phyloP scores from a whole-genome alignment of 2,797 vertebrate genomes.

The Lemur catta region DNA sequence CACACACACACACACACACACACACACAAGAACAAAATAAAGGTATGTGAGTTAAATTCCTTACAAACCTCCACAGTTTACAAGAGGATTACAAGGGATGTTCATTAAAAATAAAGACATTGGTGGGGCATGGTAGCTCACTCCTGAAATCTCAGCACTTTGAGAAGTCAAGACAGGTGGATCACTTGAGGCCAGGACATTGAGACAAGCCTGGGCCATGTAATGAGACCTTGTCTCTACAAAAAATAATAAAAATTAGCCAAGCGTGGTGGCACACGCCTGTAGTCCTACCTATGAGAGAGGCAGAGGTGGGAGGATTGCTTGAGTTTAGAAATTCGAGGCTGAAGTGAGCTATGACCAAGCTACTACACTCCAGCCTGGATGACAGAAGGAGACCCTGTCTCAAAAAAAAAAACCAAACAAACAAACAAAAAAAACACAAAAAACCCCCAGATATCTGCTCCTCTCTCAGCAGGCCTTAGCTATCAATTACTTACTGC shows the following conservation, averaged over 20 bases:
- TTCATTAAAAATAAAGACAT: neutral
- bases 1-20: too few relatives aligned
- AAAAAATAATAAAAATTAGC: neutral
- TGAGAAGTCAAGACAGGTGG: neutral
- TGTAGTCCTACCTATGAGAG: neutral
- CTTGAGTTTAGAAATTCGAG: neutral
- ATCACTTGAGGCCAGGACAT: neutral
- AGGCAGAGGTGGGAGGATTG: neutral
- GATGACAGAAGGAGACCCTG: neutral
- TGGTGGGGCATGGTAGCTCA: neutral
- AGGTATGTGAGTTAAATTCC: neutral
- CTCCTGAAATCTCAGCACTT: neutral
- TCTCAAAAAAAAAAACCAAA: neutral
- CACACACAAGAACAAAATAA: neutral
- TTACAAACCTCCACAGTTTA: neutral
- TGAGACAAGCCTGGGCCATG: neutral
- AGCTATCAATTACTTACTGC: neutral
- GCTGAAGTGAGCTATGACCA: neutral
- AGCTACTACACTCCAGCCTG: neutral
- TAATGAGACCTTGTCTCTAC: neutral
- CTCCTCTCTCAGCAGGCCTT: neutral
- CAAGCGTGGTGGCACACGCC: neutral
- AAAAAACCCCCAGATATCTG: neutral
- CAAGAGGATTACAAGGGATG: neutral
- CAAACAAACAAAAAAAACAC: too few relatives aligned